phyloP scores from a whole-genome alignment of 2,888 invertebrate species.

The Dromius quadrimaculatus region DNA sequence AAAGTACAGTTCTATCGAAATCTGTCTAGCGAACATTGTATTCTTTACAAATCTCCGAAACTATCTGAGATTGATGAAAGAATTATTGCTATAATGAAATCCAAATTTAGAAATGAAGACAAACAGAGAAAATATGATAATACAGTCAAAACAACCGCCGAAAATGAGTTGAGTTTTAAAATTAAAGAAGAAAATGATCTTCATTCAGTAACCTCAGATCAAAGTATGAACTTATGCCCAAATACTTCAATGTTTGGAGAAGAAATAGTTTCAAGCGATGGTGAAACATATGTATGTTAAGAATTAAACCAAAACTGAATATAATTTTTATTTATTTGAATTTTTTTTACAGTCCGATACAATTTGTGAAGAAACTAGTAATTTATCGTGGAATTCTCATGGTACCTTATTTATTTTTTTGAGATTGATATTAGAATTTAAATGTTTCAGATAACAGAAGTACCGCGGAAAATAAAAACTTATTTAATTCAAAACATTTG shows the following conservation, averaged over 20 bases:
- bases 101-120: not conserved
- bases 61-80: conserved; percentile 14
- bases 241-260: not conserved
- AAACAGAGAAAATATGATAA: not conserved
- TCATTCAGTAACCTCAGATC: not conserved
- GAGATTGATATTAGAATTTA: not conserved
- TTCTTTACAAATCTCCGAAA: conserved; percentile 21
- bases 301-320: not conserved
- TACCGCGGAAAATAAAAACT: not conserved
- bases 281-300: not conserved
- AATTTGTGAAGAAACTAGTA: not conserved
- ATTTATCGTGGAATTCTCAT: conserved; percentile 12
- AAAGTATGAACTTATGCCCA: not conserved
- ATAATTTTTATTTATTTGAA: too few species aligned
- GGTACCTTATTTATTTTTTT: not conserved
- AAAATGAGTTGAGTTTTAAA: not conserved
- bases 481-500: not conserved
- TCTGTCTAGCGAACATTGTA: not conserved
- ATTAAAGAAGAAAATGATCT: conserved; percentile 8
- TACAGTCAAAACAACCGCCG: not conserved
- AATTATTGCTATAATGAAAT: conserved; percentile 15
- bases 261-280: conserved; percentile 1
- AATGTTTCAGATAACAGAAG: conserved; percentile 11
- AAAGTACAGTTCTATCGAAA: conserved; percentile 1
- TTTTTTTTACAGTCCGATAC: not conserved